Evolutionary conservation across 2,797 vertebrate species (phyloP).

Genomic region (Phyllotis vaccarum): DNA sequence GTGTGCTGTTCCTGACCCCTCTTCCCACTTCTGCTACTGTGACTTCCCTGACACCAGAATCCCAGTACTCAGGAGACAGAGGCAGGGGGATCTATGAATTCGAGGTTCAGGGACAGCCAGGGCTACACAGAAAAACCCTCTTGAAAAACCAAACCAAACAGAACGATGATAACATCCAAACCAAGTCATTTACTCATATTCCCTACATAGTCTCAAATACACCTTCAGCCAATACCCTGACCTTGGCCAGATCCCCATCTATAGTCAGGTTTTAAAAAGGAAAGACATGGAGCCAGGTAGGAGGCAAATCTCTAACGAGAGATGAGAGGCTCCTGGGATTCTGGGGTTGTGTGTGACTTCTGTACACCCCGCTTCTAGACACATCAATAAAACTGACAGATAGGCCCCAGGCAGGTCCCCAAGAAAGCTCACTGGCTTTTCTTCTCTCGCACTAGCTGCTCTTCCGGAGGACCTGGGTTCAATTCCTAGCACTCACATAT

Average conservation of each 20-base stretch:
- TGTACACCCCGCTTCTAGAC: not conserved
- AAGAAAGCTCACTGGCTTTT: conserved; percentile 21
- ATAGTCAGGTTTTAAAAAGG: not conserved
- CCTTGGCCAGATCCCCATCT: not conserved
- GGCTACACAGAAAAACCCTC: not conserved
- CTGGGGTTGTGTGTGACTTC: not conserved
- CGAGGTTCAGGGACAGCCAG: not conserved
- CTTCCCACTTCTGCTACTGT: too few relatives aligned
- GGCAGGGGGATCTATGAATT: not conserved
- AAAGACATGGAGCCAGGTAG: not conserved
- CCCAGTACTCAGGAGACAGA: not conserved
- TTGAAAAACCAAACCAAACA: not conserved
- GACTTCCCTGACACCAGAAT: accelerated
- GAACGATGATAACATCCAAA: not conserved
- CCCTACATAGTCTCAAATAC: not conserved
- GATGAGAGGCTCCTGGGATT: not conserved
- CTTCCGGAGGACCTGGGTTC: not conserved
- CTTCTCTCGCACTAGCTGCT: not conserved
- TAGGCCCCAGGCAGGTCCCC: not conserved
- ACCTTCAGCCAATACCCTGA: not conserved
- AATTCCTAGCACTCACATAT: not conserved
- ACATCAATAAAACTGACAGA: not conserved
- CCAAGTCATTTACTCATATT: not conserved
- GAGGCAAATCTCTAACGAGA: not conserved
- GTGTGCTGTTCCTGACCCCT: not conserved